A percentile compares a stretch with the other conserved stretches of the same genome.
Conservation (phyloP, 2,888 invertebrate genomes). For the Lamellibrachia columna region DNA sequence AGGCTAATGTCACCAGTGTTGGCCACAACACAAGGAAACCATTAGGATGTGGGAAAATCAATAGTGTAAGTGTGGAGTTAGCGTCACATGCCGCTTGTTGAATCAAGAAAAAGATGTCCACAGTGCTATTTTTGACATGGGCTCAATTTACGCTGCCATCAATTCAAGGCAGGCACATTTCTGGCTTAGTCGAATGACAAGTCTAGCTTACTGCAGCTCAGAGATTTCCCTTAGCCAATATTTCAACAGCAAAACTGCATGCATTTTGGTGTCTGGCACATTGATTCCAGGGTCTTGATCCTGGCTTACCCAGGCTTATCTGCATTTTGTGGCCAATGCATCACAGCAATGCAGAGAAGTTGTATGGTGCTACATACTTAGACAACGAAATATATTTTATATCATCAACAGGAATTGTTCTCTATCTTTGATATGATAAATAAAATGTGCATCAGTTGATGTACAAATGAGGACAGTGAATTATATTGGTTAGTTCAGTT, state of each 20-base stretch:
- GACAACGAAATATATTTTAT: background rate
- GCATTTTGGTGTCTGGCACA: slow-evolving; percentile 10
- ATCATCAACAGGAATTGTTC: background rate
- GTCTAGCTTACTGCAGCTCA: slow-evolving; percentile 1
- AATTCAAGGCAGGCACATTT: background rate
- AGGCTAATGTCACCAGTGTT: background rate
- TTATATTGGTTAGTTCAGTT: no score
- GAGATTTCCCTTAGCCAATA: slow-evolving; percentile 1
- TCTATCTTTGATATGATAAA: background rate
- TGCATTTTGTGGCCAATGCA: background rate
- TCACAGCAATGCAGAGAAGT: background rate
- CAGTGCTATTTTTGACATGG: background rate
- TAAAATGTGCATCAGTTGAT: background rate
- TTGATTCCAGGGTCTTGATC: slow-evolving; percentile 10
- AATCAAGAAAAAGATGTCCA: background rate
- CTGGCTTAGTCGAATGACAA: background rate
- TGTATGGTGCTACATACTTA: background rate
- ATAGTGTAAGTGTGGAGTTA: background rate
- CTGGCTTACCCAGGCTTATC: background rate
- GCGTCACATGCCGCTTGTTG: background rate
- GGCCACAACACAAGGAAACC: background rate
- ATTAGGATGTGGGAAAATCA: slow-evolving; percentile 16
- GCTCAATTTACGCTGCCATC: background rate
- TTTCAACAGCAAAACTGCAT: background rate
- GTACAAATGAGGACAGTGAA: background rate